Percentiles rank a stretch among this genome's conserved stretches.
phyloP scores from a whole-genome alignment of 2,888 invertebrate species.

The Adelphocoris suturalis region DNA sequence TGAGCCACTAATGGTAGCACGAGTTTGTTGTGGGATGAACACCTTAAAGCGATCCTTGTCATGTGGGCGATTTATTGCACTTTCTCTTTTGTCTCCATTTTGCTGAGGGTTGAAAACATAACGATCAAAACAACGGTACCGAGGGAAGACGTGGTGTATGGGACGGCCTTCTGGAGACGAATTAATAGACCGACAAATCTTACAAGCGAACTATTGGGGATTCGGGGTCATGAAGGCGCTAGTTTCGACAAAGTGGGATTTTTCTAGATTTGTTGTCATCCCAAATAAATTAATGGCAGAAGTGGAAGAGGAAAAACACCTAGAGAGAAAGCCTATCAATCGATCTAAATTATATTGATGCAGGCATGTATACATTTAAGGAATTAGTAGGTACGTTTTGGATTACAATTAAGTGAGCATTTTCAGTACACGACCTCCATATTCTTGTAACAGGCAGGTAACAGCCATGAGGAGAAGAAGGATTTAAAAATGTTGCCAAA shows the following conservation, averaged over 20 bases:
- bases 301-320: not conserved
- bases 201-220: not conserved
- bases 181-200: not conserved
- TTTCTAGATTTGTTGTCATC: not conserved
- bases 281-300: not conserved
- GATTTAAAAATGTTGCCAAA: no score
- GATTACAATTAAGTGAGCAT: no score
- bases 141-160: not conserved
- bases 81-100: not conserved
- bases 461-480: no score
- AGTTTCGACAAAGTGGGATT: not conserved
- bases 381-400: no score
- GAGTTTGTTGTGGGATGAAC: not conserved
- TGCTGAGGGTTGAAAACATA: not conserved
- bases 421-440: no score
- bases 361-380: no score
- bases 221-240: not conserved
- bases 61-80: not conserved
- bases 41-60: not conserved
- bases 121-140: conserved; percentile 5
- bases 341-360: not conserved
- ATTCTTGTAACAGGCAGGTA: no score
- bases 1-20: not conserved
- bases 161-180: no score
- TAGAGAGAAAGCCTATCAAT: not conserved